These are phyloP conservation scores for Sapayoa aenigma DNA, from an alignment of 2,113 vertebrate genomes.

Conservation along the genomic window DNA sequence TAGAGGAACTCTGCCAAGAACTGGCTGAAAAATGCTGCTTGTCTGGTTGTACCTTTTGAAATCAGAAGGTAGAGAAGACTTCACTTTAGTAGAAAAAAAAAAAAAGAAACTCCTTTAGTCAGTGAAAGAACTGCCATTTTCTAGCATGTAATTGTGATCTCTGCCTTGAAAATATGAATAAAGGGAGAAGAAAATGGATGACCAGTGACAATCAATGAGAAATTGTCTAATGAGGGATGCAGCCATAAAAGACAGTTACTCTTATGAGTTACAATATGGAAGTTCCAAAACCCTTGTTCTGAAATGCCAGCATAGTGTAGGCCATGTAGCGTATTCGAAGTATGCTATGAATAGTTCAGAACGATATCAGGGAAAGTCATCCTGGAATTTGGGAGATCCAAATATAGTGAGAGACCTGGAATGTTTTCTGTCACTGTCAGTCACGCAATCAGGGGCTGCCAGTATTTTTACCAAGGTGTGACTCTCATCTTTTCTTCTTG, in stretches of 20 bases:
- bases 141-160: neutral
- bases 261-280: neutral
- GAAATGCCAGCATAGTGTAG: neutral
- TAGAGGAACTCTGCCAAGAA: neutral
- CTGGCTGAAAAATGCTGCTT: neutral
- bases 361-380: neutral
- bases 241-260: neutral
- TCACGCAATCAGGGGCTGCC: rapidly evolving
- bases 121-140: neutral
- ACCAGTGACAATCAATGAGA: neutral
- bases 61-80: neutral
- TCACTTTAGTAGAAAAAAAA: neutral
- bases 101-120: neutral
- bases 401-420: neutral
- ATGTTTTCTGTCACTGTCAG: neutral
- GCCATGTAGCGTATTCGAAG: neutral
- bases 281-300: neutral
- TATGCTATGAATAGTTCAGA: neutral
- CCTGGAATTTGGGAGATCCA: neutral
- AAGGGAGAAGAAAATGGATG: neutral
- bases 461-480: neutral
- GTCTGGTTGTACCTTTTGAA: neutral
- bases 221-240: neutral
- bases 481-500: neutral
- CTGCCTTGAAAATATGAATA: neutral